Base-by-base conservation (phyloP, 2,888 invertebrate genomes). In the Polymixis lichenea region DNA sequence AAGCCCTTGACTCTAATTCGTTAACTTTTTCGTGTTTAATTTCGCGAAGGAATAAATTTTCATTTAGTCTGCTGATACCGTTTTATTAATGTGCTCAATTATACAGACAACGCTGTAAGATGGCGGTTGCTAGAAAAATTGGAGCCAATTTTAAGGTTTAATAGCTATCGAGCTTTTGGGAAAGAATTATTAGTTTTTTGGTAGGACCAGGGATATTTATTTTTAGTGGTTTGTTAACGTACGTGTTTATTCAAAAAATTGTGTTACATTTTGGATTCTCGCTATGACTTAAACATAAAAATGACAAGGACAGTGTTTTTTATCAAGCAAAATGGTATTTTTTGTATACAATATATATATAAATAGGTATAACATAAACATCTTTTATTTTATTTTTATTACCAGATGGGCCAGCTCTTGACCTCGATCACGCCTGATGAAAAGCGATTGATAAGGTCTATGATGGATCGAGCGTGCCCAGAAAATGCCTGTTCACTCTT, bases 41-140 rank as follows among this genome's bases (percentile, higher is more conserved):
- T 94, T 92, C 79, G 90, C 88, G 87, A 90, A 86, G 89, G 92
- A 93, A 95, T 95, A 95, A 95, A 95, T 95, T 95, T 95, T 92
- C 94, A 95, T 95, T 95, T 95, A 92, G 90, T 87, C 84, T 88
- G 89, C 91, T 91, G 94, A 95, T 95, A 95, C 89, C 86, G 87
- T 61, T 90, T 94, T 93, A 95, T 94, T 93, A 95, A 95, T 95
- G 95, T 89, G 76, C 77, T 90, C 93, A 94, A 95, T 95, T 95
- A 94, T 90, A 89, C 89, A 80, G 86, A 86, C 84, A 88, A 80
- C 84, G 83, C 76, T 78, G 72, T 65, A 72, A 88, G 91, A 90
- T 87, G 87, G 88, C 82, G 87, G 84, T 82, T 78, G 79, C 64
- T 71, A 73, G 79, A 84, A 88, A 88, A 81, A 84, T 83, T 85